Percentiles rank a stretch among this genome's conserved stretches.
Evolutionary conservation across 2,113 vertebrate species (phyloP).

Genomic region (Vidua macroura): DNA sequence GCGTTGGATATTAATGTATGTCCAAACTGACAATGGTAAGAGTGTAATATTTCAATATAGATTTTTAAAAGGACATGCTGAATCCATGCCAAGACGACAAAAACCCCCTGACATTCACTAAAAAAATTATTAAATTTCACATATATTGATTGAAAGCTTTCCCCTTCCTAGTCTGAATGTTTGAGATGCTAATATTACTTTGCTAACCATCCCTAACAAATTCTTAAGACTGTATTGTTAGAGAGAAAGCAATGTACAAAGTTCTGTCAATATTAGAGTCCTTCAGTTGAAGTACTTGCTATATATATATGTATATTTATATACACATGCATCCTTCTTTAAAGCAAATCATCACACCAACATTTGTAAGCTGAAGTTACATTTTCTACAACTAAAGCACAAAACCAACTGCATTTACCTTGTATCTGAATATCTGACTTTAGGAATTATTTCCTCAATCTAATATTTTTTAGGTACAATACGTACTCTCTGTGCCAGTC

Average conservation of each 20-base stretch:
- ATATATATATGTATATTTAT: not conserved
- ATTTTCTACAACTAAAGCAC: not conserved
- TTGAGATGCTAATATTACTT: not conserved
- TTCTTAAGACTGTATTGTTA: not conserved
- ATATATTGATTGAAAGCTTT: not conserved
- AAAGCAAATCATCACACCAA: not conserved
- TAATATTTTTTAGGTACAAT: not conserved
- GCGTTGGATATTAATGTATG: not conserved
- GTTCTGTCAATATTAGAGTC: not conserved
- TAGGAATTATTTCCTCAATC: not conserved
- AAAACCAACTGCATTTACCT: not conserved
- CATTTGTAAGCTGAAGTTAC: not conserved
- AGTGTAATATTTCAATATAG: not conserved
- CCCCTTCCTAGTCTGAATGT: not conserved
- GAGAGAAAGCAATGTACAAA: not conserved
- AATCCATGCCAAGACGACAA: not conserved
- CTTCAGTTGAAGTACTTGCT: not conserved
- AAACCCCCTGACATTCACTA: not conserved
- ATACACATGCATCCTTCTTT: not conserved
- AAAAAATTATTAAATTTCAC: not conserved
- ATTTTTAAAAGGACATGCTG: not conserved
- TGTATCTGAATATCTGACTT: not conserved
- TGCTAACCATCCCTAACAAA: not conserved
- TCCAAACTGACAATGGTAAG: not conserved
- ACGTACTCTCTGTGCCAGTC: constrained; percentile 99